Evolutionary conservation across 2,113 vertebrate genomes (phyloP), one percentile per base, ranked within the genome.

Genomic region (Hippocampus zosterae): DNA sequence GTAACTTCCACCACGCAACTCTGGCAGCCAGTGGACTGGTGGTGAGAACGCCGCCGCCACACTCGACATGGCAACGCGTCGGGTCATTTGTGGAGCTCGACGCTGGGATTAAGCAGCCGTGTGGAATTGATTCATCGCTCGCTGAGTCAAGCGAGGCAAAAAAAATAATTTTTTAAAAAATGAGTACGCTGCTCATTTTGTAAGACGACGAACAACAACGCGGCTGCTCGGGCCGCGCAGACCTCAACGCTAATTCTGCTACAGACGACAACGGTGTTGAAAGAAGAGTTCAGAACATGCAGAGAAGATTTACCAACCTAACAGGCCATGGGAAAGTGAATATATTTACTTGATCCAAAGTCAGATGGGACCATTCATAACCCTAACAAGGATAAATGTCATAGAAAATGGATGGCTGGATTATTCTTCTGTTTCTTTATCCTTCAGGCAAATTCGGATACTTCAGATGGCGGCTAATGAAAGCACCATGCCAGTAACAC

Each of bases 361-460:
- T 50, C 48, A 50, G 48, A 6, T 50, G 48, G 48, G 48, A 50
- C 4, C 1, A 50, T 5, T 18, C 18, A 5, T 4, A 16, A 48
- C 46, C 13, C 46, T 48, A 48, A 16, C 46, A 16, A 48, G 46
- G 46, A 48, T 5, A 48, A 48, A 12, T 44, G 9, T 10, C 10
- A 44, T 12, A 44, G 42, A 44, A 44, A 44, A 44, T 44, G 42
- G 18, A 53, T 8, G 50, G 50, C 18, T 8, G 21, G 18, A 53
- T 21, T 53, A 53, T 8, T 21, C 18, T 19, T 56, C 68, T 76
- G 63, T 65, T 83, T 75, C 69, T 37, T 37, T 37, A 74, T 79
- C 75, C 78, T 80, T 72, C 68, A 79, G 73, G 76, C 61, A 64
- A 69, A 66, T 62, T 13, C 81, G 80, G 85, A 71, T 55, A 70